Percentiles rank a stretch among this genome's conserved stretches.
Evolutionary conservation across 53 echinoderm and acorn worm species (phyloP).

Genomic region (Antedon mediterranea): DNA sequence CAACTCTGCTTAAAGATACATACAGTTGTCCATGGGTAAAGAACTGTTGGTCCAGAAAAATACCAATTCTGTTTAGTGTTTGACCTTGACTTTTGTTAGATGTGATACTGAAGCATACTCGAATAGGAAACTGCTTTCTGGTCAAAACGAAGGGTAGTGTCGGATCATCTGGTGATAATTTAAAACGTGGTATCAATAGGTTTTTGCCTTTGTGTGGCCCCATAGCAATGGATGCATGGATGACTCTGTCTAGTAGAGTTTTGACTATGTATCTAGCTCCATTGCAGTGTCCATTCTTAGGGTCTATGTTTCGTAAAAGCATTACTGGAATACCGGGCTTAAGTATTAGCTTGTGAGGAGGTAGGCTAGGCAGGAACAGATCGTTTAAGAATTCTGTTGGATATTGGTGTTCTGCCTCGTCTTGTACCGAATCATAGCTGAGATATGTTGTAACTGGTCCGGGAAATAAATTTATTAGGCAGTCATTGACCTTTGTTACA

Average conservation of each 20-base stretch:
- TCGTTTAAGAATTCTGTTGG: constrained; percentile 14
- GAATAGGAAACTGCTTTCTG: constrained; percentile 21
- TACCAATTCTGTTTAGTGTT: constrained; percentile 9
- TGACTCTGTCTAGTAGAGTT: background rate
- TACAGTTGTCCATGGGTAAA: constrained; percentile 19
- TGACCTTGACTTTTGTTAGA: constrained; percentile 18
- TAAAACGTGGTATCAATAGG: constrained; percentile 7
- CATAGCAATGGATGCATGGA: constrained; percentile 1
- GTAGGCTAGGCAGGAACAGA: constrained; percentile 6
- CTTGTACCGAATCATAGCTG: too few species aligned
- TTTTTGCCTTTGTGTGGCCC: constrained; percentile 6
- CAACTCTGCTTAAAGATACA: constrained; percentile 8
- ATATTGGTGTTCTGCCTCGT: too few species aligned
- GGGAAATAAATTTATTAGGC: background rate
- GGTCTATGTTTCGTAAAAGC: background rate
- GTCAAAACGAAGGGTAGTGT: constrained; percentile 3
- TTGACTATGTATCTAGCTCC: constrained; percentile 2
- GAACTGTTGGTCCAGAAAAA: background rate
- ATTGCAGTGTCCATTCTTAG: constrained; percentile 1
- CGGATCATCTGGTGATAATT: constrained; percentile 1
- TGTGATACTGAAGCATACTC: constrained; percentile 8
- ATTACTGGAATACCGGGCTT: constrained; percentile 12
- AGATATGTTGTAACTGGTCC: too few species aligned
- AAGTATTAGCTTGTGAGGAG: constrained; percentile 3
- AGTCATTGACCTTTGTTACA: constrained; percentile 1